Evolutionary conservation across 1,140 invertebrate genomes (phyloP), one percentile per base, ranked within the genome.

Genomic region (Drosophila orena): DNA sequence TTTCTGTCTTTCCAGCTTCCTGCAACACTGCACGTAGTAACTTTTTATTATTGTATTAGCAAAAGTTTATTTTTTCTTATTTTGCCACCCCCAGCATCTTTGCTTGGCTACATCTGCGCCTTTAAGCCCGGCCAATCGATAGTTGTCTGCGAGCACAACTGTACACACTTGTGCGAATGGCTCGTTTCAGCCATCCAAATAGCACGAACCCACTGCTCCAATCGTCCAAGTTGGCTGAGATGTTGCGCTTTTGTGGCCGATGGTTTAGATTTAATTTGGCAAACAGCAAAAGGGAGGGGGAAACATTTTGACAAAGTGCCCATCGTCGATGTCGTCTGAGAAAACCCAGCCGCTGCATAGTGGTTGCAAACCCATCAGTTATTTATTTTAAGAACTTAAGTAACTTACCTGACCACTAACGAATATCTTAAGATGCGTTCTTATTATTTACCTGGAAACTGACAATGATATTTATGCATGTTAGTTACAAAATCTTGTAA

Each of bases 11-110:
- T 11, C 27, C 11, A n/a, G 7, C 46, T 44, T 44, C 62, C 47
- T 50, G 73, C 81, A 85, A 75, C 81, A 85, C 64, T 85, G 81
- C 81, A 72, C 69, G 85, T 58, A 79, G 83, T 69, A 88, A 88
- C 62, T 88, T 88, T 88, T 88, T 88, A 83, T 89, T 88, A 88
- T 88, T 88, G 79, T 83, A 88, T 88, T 88, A 89, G 76, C 59
- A 76, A 83, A 88, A 88, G 75, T 83, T 86, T 83, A 76, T 78
- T 89, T 77, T 76, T 77, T 60, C 40, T 54, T 30, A 30, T 8
- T 22, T 69, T 7, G n/a, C 17, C 24, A 27, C 64, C 40, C 20
- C 46, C 47, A 27, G 43, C 64, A 60, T 62, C 70, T 86, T 76
- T 86, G 73, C 69, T 81, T 88, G 70, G 62, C 56, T 60, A 56